Evolutionary conservation across 1,140 invertebrate genomes (phyloP).

Genomic region (Bombus picipes): DNA sequence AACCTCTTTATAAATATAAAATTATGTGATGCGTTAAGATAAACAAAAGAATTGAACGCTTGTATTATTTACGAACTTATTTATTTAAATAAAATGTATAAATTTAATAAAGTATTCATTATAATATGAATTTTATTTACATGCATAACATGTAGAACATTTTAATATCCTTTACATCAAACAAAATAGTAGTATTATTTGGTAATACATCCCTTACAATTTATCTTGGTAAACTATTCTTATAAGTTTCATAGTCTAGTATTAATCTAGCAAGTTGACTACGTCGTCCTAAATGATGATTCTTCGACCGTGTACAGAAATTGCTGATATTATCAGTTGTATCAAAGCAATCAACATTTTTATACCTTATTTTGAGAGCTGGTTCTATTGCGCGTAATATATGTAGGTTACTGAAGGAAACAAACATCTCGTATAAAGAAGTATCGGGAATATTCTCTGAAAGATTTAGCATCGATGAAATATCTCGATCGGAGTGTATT

Average conservation of each 20-base stretch:
- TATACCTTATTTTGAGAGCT: slow-evolving; percentile 85
- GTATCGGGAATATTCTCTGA: slow-evolving; percentile 70
- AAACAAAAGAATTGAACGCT: not conserved
- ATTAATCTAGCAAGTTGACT: slow-evolving; percentile 82
- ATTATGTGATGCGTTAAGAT: slow-evolving; percentile 13
- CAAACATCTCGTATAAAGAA: slow-evolving; percentile 87
- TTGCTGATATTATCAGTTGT: slow-evolving; percentile 66
- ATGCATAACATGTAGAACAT: slow-evolving; percentile 10
- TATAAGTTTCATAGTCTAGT: slow-evolving; percentile 74
- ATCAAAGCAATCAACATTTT: slow-evolving; percentile 77
- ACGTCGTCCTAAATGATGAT: slow-evolving; percentile 77
- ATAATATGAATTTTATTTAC: slow-evolving; percentile 27
- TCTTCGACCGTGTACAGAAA: slow-evolving; percentile 73
- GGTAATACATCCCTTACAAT: not conserved
- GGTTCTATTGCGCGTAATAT: slow-evolving; percentile 89
- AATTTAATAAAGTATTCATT: slow-evolving; percentile 60
- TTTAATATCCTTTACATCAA: not conserved
- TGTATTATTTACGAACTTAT: slow-evolving; percentile 53
- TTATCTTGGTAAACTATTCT: not conserved
- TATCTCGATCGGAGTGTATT: slow-evolving; percentile 86
- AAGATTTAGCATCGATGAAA: slow-evolving; percentile 80
- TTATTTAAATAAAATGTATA: slow-evolving; percentile 63
- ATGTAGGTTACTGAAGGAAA: slow-evolving; percentile 85
- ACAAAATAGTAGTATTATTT: not conserved
- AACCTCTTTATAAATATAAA: not conserved